Evolutionary conservation across 2,888 invertebrate genomes (phyloP), one percentile per base, ranked within the genome.

Genomic region (Brachypalpus laphriformis): DNA sequence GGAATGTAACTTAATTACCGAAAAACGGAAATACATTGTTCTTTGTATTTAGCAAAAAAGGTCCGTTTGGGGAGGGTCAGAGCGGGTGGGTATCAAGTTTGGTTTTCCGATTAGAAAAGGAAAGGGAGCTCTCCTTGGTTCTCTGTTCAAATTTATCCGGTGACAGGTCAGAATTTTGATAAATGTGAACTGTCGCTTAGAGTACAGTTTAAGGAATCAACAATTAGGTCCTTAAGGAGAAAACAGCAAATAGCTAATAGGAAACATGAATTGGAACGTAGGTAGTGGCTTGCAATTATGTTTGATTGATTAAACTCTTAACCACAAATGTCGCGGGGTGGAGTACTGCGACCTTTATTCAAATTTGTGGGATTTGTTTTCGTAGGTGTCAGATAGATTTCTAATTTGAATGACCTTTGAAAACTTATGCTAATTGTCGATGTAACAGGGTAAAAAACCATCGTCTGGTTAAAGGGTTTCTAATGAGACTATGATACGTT

Each of bases 111-210:
- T 54, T 47, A 16, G 14, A 9, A 63, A 42, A 42, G 8, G 40
- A 74, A 63, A 54, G 18, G 1, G 9, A 63, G 25, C 31, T 49
- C 11, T n/a, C 11, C n/a, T n/a, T n/a, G n/a, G 4, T 14, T 20
- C 14, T 6, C 18, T 74, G 61, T 75, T 45, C 42, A 56, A 47
- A 65, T 65, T 75, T 75, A 65, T 47, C 54, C 75, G 65, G 75
- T 65, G 75, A 75, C 75, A 75, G 75, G 75, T 75, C 71, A 49
- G 57, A 63, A 78, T 57, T 54, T 78, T 56, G 71, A 56, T 65
- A 56, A 78, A 78, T 71, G 78, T 37, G 37, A 47, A 57, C 57
- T 57, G 65, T 42, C 47, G 31, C 34, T 57, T 40, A 16, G 66
- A 57, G 47, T 37, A 20, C 6, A 56, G 25, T 59, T 71, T 66